phyloP scores from a whole-genome alignment of 2,113 vertebrate species.

The Isurus oxyrinchus region DNA sequence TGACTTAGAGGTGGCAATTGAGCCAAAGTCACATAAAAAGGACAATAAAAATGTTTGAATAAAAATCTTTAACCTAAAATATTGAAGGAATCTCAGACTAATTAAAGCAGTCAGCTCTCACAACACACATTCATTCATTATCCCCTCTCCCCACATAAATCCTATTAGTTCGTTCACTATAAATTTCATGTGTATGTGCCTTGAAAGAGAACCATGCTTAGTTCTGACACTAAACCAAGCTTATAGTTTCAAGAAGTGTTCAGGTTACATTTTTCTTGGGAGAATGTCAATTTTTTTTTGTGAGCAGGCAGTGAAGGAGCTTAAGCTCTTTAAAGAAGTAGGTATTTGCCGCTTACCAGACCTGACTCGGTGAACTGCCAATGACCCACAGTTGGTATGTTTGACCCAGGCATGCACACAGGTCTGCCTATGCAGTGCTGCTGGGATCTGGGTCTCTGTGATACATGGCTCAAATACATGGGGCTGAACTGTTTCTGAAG shows the following conservation, averaged over 20 bases:
- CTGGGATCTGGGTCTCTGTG: conserved; percentile 53
- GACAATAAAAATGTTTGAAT: not conserved
- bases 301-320: not conserved
- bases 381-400: conserved; percentile 61
- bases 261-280: conserved; percentile 29
- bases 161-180: conserved; percentile 7
- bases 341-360: conserved; percentile 49
- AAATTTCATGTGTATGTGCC: not conserved
- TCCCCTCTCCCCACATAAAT: not conserved
- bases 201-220: conserved; percentile 2
- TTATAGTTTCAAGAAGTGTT: not conserved
- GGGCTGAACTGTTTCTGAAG: conserved; percentile 54
- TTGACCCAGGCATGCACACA: conserved; percentile 55
- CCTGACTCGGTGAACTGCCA: conserved; percentile 66
- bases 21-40: not conserved
- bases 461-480: conserved; percentile 40
- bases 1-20: not conserved
- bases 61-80: conserved; percentile 3
- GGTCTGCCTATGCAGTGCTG: conserved; percentile 54
- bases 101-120: conserved; percentile 28
- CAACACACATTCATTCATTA: not conserved
- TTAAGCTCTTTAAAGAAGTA: not conserved
- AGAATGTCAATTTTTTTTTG: conserved; percentile 2
- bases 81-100: not conserved
- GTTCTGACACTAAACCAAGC: not conserved